Percentiles rank a stretch among this genome's conserved stretches.
phyloP scores from a whole-genome alignment of 2,113 vertebrate species.

The Agelaius phoeniceus region DNA sequence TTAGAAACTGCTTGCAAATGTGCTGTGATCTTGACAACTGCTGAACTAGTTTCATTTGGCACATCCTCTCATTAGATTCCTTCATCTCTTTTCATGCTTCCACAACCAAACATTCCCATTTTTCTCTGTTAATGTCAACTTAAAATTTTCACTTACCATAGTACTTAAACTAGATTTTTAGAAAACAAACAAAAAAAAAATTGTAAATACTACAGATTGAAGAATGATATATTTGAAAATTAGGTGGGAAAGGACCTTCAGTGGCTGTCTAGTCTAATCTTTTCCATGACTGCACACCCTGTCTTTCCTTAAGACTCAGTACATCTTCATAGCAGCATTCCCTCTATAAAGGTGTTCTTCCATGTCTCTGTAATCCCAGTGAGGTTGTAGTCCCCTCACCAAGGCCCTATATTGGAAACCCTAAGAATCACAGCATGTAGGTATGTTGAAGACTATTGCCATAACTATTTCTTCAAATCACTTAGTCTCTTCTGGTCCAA shows the following conservation, averaged over 20 bases:
- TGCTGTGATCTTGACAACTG: not conserved
- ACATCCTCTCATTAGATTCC: not conserved
- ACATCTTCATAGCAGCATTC: fast-evolving
- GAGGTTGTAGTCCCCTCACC: not conserved
- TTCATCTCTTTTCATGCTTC: not conserved
- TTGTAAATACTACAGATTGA: not conserved
- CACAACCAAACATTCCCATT: not conserved
- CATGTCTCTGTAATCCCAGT: not conserved
- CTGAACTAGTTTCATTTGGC: not conserved
- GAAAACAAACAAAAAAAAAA: not conserved
- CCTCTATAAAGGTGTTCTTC: not conserved
- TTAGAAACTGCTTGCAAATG: not conserved
- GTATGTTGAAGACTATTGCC: not conserved
- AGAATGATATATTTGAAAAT: not conserved
- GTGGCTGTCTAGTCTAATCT: not conserved
- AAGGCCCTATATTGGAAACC: not conserved
- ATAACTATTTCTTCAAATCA: not conserved
- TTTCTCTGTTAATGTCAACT: not conserved
- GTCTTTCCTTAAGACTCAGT: not conserved
- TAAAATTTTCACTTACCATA: not conserved
- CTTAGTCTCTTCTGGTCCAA: not conserved
- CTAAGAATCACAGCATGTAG: not conserved
- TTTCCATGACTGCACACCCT: not conserved
- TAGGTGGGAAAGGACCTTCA: not conserved
- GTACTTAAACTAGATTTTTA: not conserved